Conservation (phyloP, 2,797 vertebrate species). For the Tolypeutes matacus region DNA sequence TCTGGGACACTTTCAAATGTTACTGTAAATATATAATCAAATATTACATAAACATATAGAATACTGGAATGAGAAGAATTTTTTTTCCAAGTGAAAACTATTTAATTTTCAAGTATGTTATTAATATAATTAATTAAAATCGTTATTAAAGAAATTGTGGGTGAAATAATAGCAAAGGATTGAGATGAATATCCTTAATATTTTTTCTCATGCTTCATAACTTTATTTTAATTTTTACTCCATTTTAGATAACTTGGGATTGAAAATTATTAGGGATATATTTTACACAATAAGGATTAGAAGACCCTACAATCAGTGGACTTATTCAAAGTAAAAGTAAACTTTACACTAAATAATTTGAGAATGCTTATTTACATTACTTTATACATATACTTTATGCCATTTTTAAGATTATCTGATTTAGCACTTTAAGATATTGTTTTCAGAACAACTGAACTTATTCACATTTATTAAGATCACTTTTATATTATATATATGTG, state of each 20-base stretch:
- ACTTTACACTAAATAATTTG: slow-evolving; percentile 1
- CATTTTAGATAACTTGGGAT: not conserved
- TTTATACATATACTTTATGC: not conserved
- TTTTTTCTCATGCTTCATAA: not conserved
- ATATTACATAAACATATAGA: not conserved
- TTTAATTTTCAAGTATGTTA: not conserved
- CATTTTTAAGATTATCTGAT: not conserved
- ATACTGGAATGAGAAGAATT: not conserved
- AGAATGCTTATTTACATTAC: not conserved
- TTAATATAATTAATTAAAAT: not conserved
- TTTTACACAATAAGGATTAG: not conserved
- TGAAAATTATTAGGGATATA: not conserved
- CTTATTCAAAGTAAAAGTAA: not conserved
- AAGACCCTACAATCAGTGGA: not conserved
- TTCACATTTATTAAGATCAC: not conserved
- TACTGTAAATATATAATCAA: not conserved
- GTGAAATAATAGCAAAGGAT: not conserved
- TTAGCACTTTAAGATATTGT: not conserved
- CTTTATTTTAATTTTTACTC: not conserved
- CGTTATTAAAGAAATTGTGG: not conserved
- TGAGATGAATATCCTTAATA: not conserved
- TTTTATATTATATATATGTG: not conserved
- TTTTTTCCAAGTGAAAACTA: not conserved
- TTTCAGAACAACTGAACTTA: not conserved
- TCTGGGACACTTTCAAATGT: not conserved